These are phyloP conservation scores for Eurytemora carolleeae DNA, from an alignment of 1,140 invertebrate genomes.

Conservation along the genomic window DNA sequence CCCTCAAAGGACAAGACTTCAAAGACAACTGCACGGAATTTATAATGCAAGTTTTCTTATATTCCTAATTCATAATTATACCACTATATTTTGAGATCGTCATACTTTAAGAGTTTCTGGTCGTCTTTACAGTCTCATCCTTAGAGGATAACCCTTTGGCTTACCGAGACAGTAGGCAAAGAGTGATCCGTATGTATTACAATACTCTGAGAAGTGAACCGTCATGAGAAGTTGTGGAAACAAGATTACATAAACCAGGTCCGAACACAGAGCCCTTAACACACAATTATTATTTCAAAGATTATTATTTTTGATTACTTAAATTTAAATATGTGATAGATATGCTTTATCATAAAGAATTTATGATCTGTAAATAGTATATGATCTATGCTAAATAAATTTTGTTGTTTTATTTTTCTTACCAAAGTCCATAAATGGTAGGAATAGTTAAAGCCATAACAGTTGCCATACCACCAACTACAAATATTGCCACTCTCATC, in stretches of 20 bases:
- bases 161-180: slow-evolving; percentile 29
- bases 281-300: slow-evolving; percentile 6
- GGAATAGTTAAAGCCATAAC: slow-evolving; percentile 47
- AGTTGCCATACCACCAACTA: slow-evolving; percentile 44
- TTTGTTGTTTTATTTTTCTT: slow-evolving; percentile 21
- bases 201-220: slow-evolving; percentile 42
- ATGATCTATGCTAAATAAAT: slow-evolving; percentile 1
- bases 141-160: no score
- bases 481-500: slow-evolving; percentile 44
- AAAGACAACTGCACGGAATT: no score
- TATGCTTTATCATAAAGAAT: neutral
- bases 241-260: slow-evolving; percentile 56
- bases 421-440: slow-evolving; percentile 58
- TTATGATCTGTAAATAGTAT: neutral
- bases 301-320: neutral
- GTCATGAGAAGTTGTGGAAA: slow-evolving; percentile 61
- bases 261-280: slow-evolving; percentile 43
- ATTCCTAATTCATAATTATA: no score
- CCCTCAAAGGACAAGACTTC: no score
- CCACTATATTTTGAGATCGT: no score
- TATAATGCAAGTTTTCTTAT: no score
- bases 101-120: no score
- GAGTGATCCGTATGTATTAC: slow-evolving; percentile 57
- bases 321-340: neutral
- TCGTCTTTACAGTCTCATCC: no score